These are phyloP conservation scores for Euura saliciscinereae DNA, from an alignment of 1,140 invertebrate genomes.

Conservation along the genomic window DNA sequence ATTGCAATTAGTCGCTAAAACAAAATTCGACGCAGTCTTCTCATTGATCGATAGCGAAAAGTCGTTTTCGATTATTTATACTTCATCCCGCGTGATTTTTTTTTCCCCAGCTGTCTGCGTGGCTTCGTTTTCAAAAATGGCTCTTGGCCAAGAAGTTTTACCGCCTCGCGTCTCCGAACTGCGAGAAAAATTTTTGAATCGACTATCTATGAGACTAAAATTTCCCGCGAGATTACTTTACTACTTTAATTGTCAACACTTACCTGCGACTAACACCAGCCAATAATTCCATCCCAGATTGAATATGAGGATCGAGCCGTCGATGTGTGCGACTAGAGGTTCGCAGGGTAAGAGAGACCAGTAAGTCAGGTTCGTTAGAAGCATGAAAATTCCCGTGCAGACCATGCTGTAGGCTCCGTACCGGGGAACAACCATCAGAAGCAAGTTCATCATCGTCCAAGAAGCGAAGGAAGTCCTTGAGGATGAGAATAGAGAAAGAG, in stretches of 20 bases:
- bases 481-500: slow-evolving; percentile 30
- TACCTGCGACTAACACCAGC: slow-evolving; percentile 87
- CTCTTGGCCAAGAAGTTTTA: too few relatives aligned
- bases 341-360: slow-evolving; percentile 80
- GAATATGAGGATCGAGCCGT: slow-evolving; percentile 81
- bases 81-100: too few relatives aligned
- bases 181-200: too few relatives aligned
- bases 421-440: slow-evolving; percentile 88
- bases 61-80: too few relatives aligned
- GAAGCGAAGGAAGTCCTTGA: slow-evolving; percentile 85
- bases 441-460: slow-evolving; percentile 91
- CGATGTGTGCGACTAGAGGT: slow-evolving; percentile 83
- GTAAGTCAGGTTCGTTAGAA: slow-evolving; percentile 83
- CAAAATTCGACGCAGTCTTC: too few relatives aligned
- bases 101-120: too few relatives aligned
- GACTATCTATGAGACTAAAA: too few relatives aligned
- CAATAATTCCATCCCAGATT: slow-evolving; percentile 93
- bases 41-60: too few relatives aligned
- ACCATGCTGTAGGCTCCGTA: slow-evolving; percentile 92
- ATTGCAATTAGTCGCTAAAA: too few relatives aligned
- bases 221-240: too few relatives aligned
- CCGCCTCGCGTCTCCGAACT: too few relatives aligned
- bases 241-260: slow-evolving; percentile 34
- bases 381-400: slow-evolving; percentile 76
- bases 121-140: too few relatives aligned